These are phyloP conservation scores for Synergus itoensis DNA, from an alignment of 2,888 invertebrate genomes.

Conservation along the genomic window DNA sequence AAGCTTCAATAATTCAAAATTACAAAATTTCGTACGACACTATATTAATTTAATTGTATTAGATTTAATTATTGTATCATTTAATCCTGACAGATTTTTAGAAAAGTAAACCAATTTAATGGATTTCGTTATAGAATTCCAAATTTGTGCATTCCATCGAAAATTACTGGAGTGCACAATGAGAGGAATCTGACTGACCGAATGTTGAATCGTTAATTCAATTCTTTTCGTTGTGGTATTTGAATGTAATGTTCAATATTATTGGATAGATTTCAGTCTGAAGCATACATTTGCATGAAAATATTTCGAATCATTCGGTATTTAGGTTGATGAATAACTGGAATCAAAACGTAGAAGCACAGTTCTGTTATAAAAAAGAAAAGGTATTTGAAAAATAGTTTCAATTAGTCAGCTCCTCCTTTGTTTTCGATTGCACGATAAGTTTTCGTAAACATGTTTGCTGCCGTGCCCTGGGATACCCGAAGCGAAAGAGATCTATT, in stretches of 20 bases:
- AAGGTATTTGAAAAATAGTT: neutral
- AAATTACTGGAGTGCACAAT: conserved; percentile 1
- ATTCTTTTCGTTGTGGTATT: conserved; percentile 21
- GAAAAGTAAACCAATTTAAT: neutral
- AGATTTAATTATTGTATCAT: too few species aligned
- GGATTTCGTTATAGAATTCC: neutral
- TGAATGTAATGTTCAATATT: conserved; percentile 23
- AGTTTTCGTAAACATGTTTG: conserved; percentile 25
- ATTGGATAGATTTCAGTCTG: neutral
- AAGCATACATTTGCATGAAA: neutral
- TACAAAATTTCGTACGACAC: neutral
- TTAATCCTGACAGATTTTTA: too few species aligned
- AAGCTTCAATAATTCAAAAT: neutral
- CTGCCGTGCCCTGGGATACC: neutral
- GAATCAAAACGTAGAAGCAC: neutral
- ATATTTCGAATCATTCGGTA: neutral
- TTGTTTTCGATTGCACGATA: neutral
- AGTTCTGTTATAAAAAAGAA: neutral
- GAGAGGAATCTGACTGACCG: conserved; percentile 1
- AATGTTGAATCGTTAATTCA: conserved; percentile 5
- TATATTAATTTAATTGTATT: too few species aligned
- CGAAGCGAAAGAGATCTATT: conserved; percentile 34
- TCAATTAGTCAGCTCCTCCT: neutral
- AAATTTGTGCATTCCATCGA: neutral
- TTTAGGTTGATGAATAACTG: neutral